These are phyloP conservation scores for Miichthys miiuy DNA, from an alignment of 2,797 vertebrate species.

Conservation along the genomic window DNA sequence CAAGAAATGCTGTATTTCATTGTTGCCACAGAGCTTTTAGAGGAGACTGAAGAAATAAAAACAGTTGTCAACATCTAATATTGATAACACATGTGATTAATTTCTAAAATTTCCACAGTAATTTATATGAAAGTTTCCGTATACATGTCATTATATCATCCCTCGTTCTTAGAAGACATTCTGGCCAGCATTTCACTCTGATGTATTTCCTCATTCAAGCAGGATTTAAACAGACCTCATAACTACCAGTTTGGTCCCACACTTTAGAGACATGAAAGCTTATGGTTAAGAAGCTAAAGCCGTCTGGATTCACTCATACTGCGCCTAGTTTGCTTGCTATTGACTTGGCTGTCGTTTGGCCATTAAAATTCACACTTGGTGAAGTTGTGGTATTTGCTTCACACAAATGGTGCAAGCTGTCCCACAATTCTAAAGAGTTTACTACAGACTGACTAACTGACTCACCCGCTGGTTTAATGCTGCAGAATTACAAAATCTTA, in stretches of 20 bases:
- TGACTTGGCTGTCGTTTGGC: slow-evolving; percentile 59
- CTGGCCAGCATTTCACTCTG: slow-evolving; percentile 32
- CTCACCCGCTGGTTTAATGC: slow-evolving; percentile 46
- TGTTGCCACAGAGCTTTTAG: slow-evolving; percentile 11
- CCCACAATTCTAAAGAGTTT: slow-evolving; percentile 58
- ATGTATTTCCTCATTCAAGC: slow-evolving; percentile 43
- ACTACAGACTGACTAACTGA: slow-evolving; percentile 38
- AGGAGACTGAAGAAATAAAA: slow-evolving; percentile 28
- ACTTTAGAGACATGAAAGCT: slow-evolving; percentile 60
- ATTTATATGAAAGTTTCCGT: slow-evolving; percentile 19
- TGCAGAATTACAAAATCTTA: slow-evolving; percentile 32
- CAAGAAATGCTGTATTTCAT: slow-evolving; percentile 31
- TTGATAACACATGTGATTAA: slow-evolving; percentile 10
- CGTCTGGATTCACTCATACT: slow-evolving; percentile 67
- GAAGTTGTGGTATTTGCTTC: slow-evolving; percentile 66
- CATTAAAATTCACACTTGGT: slow-evolving; percentile 78
- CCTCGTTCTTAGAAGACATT: slow-evolving; percentile 12
- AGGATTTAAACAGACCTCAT: slow-evolving; percentile 60
- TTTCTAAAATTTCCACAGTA: slow-evolving; percentile 2
- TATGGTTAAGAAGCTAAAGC: slow-evolving; percentile 53
- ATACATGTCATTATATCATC: slow-evolving; percentile 17
- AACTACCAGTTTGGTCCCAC: slow-evolving; percentile 60
- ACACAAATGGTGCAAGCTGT: slow-evolving; percentile 58
- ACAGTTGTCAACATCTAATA: slow-evolving; percentile 26
- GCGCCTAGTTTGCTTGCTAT: slow-evolving; percentile 51